A percentile compares a stretch with the other conserved stretches of the same genome.
Conservation (phyloP, 2,113 vertebrate genomes). For the Illadopsis cleaveri region DNA sequence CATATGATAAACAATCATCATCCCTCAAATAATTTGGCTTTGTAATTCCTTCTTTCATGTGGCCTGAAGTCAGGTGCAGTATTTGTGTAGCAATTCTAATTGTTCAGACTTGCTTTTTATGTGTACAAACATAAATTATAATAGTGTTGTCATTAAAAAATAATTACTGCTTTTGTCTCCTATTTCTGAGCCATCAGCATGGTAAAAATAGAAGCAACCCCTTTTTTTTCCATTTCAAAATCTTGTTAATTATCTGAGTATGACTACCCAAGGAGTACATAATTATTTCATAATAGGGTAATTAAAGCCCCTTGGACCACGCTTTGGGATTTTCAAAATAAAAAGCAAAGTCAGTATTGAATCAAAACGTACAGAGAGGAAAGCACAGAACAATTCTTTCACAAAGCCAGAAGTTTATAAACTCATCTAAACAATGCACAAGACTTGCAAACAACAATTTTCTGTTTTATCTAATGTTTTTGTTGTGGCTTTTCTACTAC, state of each 20-base stretch:
- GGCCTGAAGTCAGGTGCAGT: neutral
- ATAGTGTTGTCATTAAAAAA: slow-evolving; percentile 9
- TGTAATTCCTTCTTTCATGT: neutral
- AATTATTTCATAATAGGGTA: slow-evolving; percentile 60
- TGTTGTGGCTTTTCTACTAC: neutral
- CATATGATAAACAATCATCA: neutral
- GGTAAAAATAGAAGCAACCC: slow-evolving; percentile 53
- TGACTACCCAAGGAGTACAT: slow-evolving; percentile 37
- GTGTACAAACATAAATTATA: slow-evolving; percentile 16
- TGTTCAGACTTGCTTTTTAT: neutral
- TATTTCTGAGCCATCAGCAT: neutral
- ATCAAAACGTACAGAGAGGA: slow-evolving; percentile 9
- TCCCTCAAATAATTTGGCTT: neutral
- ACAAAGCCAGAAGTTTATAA: neutral
- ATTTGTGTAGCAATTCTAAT: neutral
- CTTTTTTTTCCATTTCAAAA: slow-evolving; percentile 54
- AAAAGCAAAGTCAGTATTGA: slow-evolving; percentile 12
- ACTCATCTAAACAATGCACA: neutral
- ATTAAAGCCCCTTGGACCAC: slow-evolving; percentile 53
- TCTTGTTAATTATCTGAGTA: slow-evolving; percentile 61
- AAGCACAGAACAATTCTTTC: slow-evolving; percentile 9
- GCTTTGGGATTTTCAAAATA: slow-evolving; percentile 63
- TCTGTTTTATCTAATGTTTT: neutral
- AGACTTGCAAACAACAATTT: neutral
- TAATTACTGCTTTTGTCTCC: slow-evolving; percentile 26